phyloP scores from a whole-genome alignment of 2,888 invertebrate genomes.

The Sceliomorpha sp. region DNA sequence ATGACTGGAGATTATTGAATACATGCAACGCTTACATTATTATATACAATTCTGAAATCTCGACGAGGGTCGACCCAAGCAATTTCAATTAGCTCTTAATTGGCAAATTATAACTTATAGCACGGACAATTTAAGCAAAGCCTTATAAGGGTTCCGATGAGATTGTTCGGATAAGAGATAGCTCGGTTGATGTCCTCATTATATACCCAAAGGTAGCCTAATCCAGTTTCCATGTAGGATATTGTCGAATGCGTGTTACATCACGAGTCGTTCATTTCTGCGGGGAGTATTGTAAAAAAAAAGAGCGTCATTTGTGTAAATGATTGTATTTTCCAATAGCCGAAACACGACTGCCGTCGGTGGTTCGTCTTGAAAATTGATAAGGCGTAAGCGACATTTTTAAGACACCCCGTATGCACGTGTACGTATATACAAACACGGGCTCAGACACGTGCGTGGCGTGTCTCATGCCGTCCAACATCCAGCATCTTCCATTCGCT shows the following conservation, averaged over 20 bases:
- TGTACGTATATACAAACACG: slow-evolving; percentile 27
- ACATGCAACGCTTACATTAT: slow-evolving; percentile 10
- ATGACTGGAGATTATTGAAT: slow-evolving; percentile 9
- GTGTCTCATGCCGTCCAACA: slow-evolving; percentile 33
- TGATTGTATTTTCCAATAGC: too few relatives aligned
- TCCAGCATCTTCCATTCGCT: slow-evolving; percentile 51
- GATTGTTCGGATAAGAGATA: slow-evolving; percentile 45
- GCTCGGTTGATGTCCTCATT: slow-evolving; percentile 46
- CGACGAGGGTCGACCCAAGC: slow-evolving; percentile 25
- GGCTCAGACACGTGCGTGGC: slow-evolving; percentile 29
- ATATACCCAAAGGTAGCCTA: slow-evolving; percentile 39
- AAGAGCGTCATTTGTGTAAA: too few relatives aligned
- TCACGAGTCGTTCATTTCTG: too few relatives aligned
- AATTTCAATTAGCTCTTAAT: slow-evolving; percentile 51
- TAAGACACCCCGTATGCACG: slow-evolving; percentile 51
- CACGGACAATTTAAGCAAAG: slow-evolving; percentile 38
- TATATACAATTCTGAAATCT: slow-evolving; percentile 43
- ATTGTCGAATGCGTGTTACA: slow-evolving; percentile 31
- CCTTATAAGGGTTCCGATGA: slow-evolving; percentile 48
- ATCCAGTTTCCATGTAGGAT: slow-evolving; percentile 42
- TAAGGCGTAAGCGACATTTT: slow-evolving; percentile 28
- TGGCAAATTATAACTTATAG: slow-evolving; percentile 49
- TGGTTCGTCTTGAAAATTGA: too few relatives aligned
- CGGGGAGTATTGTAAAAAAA: too few relatives aligned
- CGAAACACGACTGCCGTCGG: too few relatives aligned